Evolutionary conservation across 2,797 vertebrate genomes (phyloP).

Genomic region (Acanthurus lineatus): DNA sequence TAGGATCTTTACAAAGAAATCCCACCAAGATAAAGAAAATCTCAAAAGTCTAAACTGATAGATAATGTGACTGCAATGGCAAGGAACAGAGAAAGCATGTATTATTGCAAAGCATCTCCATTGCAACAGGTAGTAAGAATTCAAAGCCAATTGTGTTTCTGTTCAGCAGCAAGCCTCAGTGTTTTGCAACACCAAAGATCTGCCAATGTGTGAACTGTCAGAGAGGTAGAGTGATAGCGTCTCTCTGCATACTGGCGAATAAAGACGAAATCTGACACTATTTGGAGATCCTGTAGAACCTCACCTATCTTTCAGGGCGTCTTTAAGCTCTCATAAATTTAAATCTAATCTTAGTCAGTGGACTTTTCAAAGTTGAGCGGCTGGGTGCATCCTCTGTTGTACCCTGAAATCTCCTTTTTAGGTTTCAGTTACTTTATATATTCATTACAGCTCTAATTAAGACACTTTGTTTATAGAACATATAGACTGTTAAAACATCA

Average conservation of each 20-base stretch:
- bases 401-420: too few relatives aligned
- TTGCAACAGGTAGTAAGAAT: neutral
- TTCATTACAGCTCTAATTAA: too few relatives aligned
- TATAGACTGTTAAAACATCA: too few relatives aligned
- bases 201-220: neutral
- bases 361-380: constrained; percentile 1
- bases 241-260: neutral
- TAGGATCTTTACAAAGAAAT: neutral
- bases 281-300: constrained; percentile 17
- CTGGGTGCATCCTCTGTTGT: neutral
- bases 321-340: constrained; percentile 46
- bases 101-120: neutral
- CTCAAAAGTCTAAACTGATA: too few relatives aligned
- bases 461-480: too few relatives aligned
- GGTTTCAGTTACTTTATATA: too few relatives aligned
- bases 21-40: neutral
- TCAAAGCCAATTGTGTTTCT: neutral
- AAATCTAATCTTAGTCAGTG: constrained; percentile 37
- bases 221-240: neutral
- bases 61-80: neutral
- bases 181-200: neutral
- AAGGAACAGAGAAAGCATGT: neutral
- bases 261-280: constrained; percentile 37
- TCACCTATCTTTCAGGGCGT: constrained; percentile 42
- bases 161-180: neutral